phyloP scores from a whole-genome alignment of 2,888 invertebrate species.

The Cryptus armator region DNA sequence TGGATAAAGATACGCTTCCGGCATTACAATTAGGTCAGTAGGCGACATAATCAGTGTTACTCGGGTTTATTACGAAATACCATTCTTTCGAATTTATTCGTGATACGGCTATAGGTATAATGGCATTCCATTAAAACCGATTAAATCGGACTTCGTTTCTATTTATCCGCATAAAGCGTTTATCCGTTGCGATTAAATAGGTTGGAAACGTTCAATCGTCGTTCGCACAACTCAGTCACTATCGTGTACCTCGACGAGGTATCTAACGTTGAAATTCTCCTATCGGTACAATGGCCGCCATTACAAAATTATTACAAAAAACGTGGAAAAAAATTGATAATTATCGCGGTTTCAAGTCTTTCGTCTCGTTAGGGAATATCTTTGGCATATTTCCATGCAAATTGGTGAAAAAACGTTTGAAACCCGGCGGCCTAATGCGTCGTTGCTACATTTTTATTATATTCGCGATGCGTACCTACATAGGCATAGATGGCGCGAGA shows the following conservation, averaged over 20 bases:
- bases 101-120: no score
- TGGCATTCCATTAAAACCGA: constrained; percentile 10
- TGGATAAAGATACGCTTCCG: no score
- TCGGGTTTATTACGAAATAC: no score
- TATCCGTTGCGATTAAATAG: background rate
- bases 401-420: constrained; percentile 28
- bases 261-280: background rate
- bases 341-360: constrained; percentile 8
- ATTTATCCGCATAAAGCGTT: background rate
- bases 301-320: background rate
- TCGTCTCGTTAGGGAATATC: constrained; percentile 27
- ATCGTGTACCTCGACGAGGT: no score
- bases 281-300: background rate
- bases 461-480: background rate
- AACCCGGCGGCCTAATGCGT: background rate
- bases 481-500: background rate
- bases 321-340: background rate
- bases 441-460: constrained; percentile 18
- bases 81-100: no score
- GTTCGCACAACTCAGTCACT: background rate
- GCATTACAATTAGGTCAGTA: no score
- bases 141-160: background rate
- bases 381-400: constrained; percentile 31
- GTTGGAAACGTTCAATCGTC: background rate
- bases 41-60: no score